Percentiles rank a stretch among this genome's conserved stretches.
phyloP scores from a whole-genome alignment of 2,797 vertebrate species.

The Petrocephalus schoutedeni region DNA sequence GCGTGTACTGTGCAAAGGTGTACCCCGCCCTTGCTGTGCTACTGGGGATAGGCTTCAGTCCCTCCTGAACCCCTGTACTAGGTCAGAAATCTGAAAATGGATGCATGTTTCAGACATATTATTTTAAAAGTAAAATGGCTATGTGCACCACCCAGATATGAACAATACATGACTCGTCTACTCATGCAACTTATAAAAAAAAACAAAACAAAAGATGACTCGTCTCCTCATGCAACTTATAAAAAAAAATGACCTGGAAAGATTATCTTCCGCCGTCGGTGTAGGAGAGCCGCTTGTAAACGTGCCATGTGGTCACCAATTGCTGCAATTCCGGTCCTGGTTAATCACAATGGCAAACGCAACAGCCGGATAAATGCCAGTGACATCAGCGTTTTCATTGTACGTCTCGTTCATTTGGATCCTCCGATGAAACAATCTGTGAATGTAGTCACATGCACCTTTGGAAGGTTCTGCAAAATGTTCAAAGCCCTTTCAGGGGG shows the following conservation, averaged over 20 bases:
- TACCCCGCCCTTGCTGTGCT: neutral
- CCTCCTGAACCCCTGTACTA: neutral
- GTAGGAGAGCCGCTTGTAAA: neutral
- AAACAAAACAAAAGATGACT: neutral
- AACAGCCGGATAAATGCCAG: conserved; percentile 24
- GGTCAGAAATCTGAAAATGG: neutral
- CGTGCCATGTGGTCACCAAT: neutral
- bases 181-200: neutral
- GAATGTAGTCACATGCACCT: neutral
- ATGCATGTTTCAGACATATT: neutral
- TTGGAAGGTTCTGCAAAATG: neutral
- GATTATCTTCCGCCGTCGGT: neutral
- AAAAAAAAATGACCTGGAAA: neutral
- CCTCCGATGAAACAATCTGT: conserved; percentile 16
- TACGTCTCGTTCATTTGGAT: neutral
- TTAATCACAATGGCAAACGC: conserved; percentile 24
- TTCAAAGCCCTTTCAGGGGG: neutral
- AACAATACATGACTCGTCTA: neutral
- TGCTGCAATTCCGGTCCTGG: conserved; percentile 16
- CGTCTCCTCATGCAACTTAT: neutral
- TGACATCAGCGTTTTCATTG: conserved; percentile 26
- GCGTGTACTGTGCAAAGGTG: neutral
- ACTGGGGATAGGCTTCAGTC: neutral
- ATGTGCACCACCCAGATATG: neutral
- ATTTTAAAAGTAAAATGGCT: neutral